Evolutionary conservation across 2,113 vertebrate species (phyloP).

Genomic region (Chaetorhynchus papuensis): DNA sequence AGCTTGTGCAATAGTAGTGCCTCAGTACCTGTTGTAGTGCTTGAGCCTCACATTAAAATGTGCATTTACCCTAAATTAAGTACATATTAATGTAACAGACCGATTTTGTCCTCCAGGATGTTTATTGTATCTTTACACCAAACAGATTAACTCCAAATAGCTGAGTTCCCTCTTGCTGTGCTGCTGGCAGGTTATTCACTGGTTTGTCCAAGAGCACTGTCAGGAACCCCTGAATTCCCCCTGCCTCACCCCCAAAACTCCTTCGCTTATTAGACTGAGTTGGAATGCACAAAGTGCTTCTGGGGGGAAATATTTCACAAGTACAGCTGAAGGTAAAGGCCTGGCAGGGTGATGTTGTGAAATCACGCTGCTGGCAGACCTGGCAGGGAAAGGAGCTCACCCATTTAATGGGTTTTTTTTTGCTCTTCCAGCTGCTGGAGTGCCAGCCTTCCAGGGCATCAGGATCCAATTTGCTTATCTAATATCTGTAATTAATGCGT

Average conservation of each 20-base stretch:
- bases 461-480: conserved; percentile 11
- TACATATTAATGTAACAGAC: not conserved
- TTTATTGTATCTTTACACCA: not conserved
- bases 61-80: not conserved
- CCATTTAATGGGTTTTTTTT: not conserved
- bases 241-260: not conserved
- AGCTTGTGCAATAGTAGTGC: too few relatives aligned
- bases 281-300: not conserved
- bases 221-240: not conserved
- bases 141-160: not conserved
- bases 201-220: not conserved
- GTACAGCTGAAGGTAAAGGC: not conserved
- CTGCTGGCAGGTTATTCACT: not conserved
- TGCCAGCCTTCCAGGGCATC: not conserved
- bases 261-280: not conserved
- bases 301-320: not conserved
- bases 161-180: not conserved
- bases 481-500: conserved; percentile 14
- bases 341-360: not conserved
- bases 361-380: not conserved
- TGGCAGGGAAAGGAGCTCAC: not conserved
- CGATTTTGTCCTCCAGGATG: not conserved
- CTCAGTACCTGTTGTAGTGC: not conserved
- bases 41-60: not conserved
- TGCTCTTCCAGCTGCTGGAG: not conserved